phyloP scores from a whole-genome alignment of 2,113 vertebrate genomes.

The Atherinomorus stipes region DNA sequence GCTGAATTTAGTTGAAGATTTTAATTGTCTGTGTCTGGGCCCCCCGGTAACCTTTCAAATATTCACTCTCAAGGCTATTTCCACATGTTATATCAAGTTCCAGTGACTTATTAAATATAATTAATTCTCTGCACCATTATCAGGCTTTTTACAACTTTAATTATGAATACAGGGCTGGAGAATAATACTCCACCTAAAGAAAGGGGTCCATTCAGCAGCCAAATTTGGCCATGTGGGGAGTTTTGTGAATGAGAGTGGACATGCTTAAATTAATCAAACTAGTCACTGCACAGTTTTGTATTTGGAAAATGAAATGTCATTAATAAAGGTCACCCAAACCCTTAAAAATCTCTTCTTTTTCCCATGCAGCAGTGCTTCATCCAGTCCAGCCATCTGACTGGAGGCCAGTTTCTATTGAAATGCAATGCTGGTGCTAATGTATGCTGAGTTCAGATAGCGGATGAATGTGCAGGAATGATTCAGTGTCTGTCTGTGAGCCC shows the following conservation, averaged over 20 bases:
- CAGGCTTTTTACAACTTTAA: slow-evolving; percentile 27
- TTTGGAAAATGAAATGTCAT: slow-evolving; percentile 19
- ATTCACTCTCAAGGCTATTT: slow-evolving; percentile 9
- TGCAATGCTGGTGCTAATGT: neutral
- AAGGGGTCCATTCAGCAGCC: slow-evolving; percentile 27
- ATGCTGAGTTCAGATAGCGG: neutral
- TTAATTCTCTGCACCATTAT: slow-evolving; percentile 41
- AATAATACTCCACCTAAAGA: slow-evolving; percentile 32
- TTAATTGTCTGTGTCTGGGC: slow-evolving; percentile 9
- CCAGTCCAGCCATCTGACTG: neutral
- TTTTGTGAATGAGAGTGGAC: slow-evolving; percentile 11
- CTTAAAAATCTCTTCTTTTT: neutral
- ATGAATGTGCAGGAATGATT: neutral
- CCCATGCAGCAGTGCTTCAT: neutral
- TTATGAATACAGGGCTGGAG: slow-evolving; percentile 21
- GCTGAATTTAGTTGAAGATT: slow-evolving; percentile 5
- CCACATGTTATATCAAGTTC: slow-evolving; percentile 32
- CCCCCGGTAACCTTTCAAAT: slow-evolving; percentile 26
- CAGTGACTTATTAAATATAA: slow-evolving; percentile 32
- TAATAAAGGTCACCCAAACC: slow-evolving; percentile 21
- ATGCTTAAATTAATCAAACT: slow-evolving; percentile 27
- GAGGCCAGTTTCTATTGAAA: neutral
- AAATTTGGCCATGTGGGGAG: slow-evolving; percentile 11
- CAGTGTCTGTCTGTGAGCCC: too few relatives aligned
- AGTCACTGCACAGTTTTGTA: neutral